Evolutionary conservation across 2,888 invertebrate species (phyloP).

Genomic region (Drosophila subquinaria): DNA sequence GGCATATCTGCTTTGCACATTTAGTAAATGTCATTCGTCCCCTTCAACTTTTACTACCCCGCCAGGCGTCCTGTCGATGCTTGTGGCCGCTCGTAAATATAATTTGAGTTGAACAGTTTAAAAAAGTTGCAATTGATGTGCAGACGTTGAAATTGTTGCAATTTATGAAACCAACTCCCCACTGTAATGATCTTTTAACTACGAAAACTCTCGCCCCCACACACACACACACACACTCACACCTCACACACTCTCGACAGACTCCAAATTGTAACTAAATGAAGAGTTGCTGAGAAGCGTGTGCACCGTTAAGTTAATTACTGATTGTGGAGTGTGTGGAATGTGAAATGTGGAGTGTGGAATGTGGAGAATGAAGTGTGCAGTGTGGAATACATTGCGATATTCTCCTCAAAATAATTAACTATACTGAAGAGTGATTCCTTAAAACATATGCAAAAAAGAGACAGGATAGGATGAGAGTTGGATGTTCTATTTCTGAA

Average conservation of each 20-base stretch:
- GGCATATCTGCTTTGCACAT: constrained; percentile 63
- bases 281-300: constrained; percentile 24
- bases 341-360: constrained; percentile 4
- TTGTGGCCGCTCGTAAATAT: constrained; percentile 73
- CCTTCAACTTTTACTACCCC: not conserved
- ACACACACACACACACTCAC: not conserved
- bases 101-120: constrained; percentile 77
- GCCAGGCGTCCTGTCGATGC: constrained; percentile 48
- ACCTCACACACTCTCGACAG: not conserved
- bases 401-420: constrained; percentile 15
- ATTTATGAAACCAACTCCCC: constrained; percentile 17
- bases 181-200: constrained; percentile 40
- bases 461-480: too few species aligned
- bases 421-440: not conserved
- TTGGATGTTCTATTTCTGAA: too few species aligned
- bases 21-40: constrained; percentile 48
- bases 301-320: constrained; percentile 40
- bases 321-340: constrained; percentile 5
- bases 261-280: constrained; percentile 35
- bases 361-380: constrained; percentile 3
- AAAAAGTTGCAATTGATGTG: constrained; percentile 69
- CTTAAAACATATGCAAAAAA: not conserved
- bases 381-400: constrained; percentile 4
- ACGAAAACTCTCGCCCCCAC: not conserved
- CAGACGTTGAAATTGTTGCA: constrained; percentile 38